These are phyloP conservation scores for Azemiops feae DNA, from an alignment of 2,113 vertebrate species.

Conservation along the genomic window DNA sequence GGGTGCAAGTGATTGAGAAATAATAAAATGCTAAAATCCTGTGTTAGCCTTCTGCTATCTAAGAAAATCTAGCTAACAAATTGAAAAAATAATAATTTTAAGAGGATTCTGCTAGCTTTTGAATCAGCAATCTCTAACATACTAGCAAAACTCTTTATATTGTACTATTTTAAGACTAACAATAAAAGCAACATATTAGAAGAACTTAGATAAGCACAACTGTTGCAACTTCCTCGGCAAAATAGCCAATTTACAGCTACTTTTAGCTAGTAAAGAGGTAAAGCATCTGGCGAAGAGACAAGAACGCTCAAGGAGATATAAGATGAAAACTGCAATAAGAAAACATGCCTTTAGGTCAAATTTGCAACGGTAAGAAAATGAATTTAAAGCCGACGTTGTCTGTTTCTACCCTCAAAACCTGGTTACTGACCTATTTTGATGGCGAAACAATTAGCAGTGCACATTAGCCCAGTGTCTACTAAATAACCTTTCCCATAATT, in stretches of 20 bases:
- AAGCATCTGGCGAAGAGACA: neutral
- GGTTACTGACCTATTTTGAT: neutral
- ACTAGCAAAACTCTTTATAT: neutral
- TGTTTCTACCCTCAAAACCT: neutral
- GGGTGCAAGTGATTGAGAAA: neutral
- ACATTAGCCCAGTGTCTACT: neutral
- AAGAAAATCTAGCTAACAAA: neutral
- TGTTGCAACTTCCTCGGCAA: neutral
- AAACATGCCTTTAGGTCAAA: neutral
- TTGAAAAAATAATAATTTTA: neutral
- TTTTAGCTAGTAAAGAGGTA: neutral
- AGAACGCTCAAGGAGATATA: neutral
- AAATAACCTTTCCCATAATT: neutral
- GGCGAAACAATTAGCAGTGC: neutral
- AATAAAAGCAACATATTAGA: neutral
- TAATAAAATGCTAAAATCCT: neutral
- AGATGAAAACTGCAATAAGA: neutral
- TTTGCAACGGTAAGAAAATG: neutral
- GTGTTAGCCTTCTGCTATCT: neutral
- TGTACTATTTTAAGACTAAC: neutral
- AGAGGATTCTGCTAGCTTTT: neutral
- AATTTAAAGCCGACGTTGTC: neutral
- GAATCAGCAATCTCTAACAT: neutral
- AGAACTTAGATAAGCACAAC: neutral
- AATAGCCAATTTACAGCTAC: neutral